A percentile compares a stretch with the other conserved stretches of the same genome.
phyloP scores from a whole-genome alignment of 1,140 invertebrate genomes.

The Colletes latitarsis region DNA sequence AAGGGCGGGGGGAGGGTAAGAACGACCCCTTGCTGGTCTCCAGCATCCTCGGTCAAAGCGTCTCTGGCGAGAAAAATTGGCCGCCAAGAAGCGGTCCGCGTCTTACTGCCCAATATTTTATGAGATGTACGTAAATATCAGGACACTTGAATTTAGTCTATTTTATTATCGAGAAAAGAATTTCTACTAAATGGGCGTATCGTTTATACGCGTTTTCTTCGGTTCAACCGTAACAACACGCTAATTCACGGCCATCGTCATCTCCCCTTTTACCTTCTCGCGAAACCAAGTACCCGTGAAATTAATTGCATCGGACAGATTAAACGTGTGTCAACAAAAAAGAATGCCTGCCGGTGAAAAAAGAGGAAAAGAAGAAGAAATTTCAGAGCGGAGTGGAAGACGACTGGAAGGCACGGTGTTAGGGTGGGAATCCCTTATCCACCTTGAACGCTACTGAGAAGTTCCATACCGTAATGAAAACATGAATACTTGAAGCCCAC shows the following conservation, averaged over 20 bases:
- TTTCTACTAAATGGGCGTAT: neutral
- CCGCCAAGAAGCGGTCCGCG: conserved; percentile 22
- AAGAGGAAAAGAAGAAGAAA: neutral
- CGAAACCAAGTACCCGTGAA: neutral
- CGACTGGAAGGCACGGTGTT: neutral
- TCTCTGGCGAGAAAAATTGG: conserved; percentile 55
- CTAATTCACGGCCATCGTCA: neutral
- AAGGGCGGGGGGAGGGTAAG: neutral
- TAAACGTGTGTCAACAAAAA: conserved; percentile 35
- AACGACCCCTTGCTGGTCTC: conserved; percentile 15
- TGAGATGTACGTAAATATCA: neutral
- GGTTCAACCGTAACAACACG: neutral
- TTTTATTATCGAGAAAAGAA: too few relatives aligned
- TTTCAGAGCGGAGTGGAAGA: neutral
- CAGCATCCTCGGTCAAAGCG: conserved; percentile 29
- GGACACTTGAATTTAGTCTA: too few relatives aligned
- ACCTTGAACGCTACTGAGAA: conserved; percentile 56
- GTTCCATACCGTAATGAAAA: conserved; percentile 77
- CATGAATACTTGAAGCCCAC: conserved; percentile 79
- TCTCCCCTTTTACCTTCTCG: neutral
- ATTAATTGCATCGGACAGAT: conserved; percentile 29
- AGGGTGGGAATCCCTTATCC: conserved; percentile 66
- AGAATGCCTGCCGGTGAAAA: neutral
- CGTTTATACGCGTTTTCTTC: neutral
- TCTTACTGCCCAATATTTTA: conserved; percentile 1